Evolutionary conservation across 2,888 invertebrate species (phyloP).

Genomic region (Cistogaster globosa): DNA sequence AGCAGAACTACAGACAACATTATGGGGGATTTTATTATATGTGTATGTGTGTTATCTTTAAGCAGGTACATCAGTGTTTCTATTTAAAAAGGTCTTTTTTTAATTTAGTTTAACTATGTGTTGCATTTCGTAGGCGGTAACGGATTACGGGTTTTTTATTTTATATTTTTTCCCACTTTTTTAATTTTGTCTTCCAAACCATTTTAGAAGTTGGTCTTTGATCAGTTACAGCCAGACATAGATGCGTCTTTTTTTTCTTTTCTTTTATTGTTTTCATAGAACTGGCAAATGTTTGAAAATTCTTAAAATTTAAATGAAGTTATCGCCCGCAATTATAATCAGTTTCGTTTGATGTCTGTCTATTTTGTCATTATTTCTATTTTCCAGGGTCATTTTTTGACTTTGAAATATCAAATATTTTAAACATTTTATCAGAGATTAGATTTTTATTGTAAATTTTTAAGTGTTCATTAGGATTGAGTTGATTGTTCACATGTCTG

Average conservation of each 20-base stretch:
- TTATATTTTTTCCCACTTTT: background rate
- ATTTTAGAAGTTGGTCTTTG: background rate
- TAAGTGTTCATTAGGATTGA: constrained; percentile 53
- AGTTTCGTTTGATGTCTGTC: constrained; percentile 2
- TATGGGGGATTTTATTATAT: constrained; percentile 1
- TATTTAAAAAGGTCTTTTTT: constrained; percentile 15
- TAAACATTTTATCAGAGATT: constrained; percentile 34
- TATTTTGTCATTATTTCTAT: constrained; percentile 10
- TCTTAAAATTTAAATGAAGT: constrained; percentile 54
- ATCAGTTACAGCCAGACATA: constrained; percentile 23
- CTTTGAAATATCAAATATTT: constrained; percentile 41
- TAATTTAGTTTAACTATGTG: constrained; percentile 42
- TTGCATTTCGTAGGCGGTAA: constrained; percentile 61
- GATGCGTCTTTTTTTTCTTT: constrained; percentile 4
- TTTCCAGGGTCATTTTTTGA: constrained; percentile 45
- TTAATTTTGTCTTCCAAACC: constrained; percentile 1
- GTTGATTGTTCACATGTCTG: constrained; percentile 12
- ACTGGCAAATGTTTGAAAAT: constrained; percentile 57
- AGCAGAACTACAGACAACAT: constrained; percentile 5
- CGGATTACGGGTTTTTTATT: constrained; percentile 50
- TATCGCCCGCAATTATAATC: constrained; percentile 61
- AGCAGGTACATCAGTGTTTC: constrained; percentile 64
- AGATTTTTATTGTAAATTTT: constrained; percentile 17
- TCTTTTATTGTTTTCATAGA: constrained; percentile 42
- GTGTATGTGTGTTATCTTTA: background rate